A percentile compares a stretch with the other conserved stretches of the same genome.
phyloP scores from a whole-genome alignment of 1,140 invertebrate species.

The Agrilus planipennis region DNA sequence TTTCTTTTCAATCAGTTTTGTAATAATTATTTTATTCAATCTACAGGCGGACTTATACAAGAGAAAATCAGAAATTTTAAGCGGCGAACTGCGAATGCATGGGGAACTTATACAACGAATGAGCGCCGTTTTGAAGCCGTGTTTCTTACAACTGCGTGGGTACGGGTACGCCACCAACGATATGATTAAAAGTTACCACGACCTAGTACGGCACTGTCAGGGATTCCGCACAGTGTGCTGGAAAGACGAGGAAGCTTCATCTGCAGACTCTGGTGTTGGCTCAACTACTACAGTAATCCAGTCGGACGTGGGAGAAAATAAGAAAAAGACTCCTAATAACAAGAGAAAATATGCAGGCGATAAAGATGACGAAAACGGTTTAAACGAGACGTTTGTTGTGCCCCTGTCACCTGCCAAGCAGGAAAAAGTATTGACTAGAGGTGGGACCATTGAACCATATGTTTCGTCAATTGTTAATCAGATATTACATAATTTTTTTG shows the following conservation, averaged over 20 bases:
- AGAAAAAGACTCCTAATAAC: too few relatives aligned
- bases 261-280: constrained; percentile 10
- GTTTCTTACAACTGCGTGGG: constrained; percentile 20
- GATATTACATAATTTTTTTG: constrained; percentile 10
- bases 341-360: constrained; percentile 2
- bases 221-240: constrained; percentile 38
- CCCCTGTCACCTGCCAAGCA: constrained; percentile 9
- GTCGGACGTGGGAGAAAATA: constrained; percentile 8
- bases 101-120: constrained; percentile 19
- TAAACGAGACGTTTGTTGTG: background rate
- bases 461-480: constrained; percentile 12
- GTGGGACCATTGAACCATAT: constrained; percentile 17
- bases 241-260: constrained; percentile 31
- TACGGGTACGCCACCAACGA: constrained; percentile 17
- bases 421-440: constrained; percentile 10
- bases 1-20: too few relatives aligned
- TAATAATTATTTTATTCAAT: too few relatives aligned
- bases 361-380: too few relatives aligned
- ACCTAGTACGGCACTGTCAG: constrained; percentile 27
- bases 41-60: too few relatives aligned
- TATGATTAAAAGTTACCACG: constrained; percentile 18
- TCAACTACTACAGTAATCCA: constrained; percentile 15
- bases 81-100: constrained; percentile 17
- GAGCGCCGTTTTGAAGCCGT: constrained; percentile 14
- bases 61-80: too few relatives aligned